Percentiles rank a stretch among this genome's conserved stretches.
Evolutionary conservation across 2,888 invertebrate genomes (phyloP).

Genomic region (Anoplius nigerrimus): DNA sequence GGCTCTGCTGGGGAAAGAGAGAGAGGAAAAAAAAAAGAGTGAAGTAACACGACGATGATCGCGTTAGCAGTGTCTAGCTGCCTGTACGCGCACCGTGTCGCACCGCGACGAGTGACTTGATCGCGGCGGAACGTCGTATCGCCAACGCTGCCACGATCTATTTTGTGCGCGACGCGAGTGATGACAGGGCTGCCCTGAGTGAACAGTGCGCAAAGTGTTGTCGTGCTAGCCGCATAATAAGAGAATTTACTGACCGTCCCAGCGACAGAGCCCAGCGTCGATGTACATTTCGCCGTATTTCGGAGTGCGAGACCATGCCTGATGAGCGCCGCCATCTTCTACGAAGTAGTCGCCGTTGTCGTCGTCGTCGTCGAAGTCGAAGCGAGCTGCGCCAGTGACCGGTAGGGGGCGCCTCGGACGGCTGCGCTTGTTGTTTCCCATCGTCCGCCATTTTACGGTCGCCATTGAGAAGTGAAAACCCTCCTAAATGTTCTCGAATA

Average conservation of each 20-base stretch:
- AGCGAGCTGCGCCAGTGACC: conserved; percentile 56
- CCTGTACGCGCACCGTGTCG: conserved; percentile 5
- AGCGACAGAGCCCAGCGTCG: conserved; percentile 29
- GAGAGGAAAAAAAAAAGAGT: conserved; percentile 26
- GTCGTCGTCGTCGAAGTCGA: conserved; percentile 5
- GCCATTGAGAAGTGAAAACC: conserved; percentile 93
- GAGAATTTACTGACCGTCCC: conserved; percentile 61
- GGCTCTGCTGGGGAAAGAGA: conserved; percentile 38
- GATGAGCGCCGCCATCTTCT: conserved; percentile 80
- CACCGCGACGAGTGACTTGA: neutral
- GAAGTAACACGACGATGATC: conserved; percentile 11
- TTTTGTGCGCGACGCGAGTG: conserved; percentile 8
- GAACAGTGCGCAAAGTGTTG: conserved; percentile 67
- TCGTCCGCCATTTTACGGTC: conserved; percentile 92
- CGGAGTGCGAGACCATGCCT: conserved; percentile 75
- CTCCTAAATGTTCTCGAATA: conserved; percentile 76
- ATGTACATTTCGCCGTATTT: conserved; percentile 46
- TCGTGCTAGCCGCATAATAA: too few relatives aligned
- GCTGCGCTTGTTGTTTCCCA: conserved; percentile 87
- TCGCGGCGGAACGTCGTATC: too few relatives aligned
- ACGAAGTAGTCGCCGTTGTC: conserved; percentile 12
- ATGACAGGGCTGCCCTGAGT: conserved; percentile 37
- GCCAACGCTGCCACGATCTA: too few relatives aligned
- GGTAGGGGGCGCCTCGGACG: conserved; percentile 78
- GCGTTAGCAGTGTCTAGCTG: neutral